These are phyloP conservation scores for Polymixis lichenea DNA, from an alignment of 2,888 invertebrate genomes.

Conservation along the genomic window DNA sequence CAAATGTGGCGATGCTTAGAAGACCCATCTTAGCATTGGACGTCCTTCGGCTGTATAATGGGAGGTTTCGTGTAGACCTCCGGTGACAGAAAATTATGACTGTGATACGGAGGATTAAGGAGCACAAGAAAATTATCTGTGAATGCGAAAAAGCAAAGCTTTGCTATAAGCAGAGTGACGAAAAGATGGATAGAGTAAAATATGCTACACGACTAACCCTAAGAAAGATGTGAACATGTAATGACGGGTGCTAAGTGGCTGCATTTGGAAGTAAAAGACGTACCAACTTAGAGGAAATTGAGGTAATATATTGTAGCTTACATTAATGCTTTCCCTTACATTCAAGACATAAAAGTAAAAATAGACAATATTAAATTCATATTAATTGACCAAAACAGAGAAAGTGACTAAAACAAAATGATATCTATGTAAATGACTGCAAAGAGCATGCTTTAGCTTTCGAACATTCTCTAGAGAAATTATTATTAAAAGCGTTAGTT, in stretches of 20 bases:
- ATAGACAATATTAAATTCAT: not conserved
- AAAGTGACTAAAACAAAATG: constrained; percentile 22
- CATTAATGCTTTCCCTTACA: not conserved
- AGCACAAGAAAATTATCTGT: not conserved
- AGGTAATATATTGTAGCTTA: not conserved
- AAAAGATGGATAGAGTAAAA: not conserved
- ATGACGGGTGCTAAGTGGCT: not conserved
- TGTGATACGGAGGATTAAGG: not conserved
- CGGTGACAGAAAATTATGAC: not conserved
- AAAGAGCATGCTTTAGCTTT: constrained; percentile 7
- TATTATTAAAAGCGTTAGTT: constrained; percentile 19
- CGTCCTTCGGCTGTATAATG: not conserved
- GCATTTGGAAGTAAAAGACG: not conserved
- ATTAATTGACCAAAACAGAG: constrained; percentile 1
- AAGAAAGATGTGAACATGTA: not conserved
- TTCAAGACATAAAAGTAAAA: not conserved
- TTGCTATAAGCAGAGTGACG: not conserved
- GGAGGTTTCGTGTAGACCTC: not conserved
- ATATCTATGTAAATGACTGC: constrained; percentile 13
- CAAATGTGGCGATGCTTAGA: not conserved
- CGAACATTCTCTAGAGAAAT: constrained; percentile 40
- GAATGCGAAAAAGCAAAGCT: not conserved
- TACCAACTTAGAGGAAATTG: not conserved
- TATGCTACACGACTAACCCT: not conserved
- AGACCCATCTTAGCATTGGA: not conserved